Conservation (phyloP, 1,140 invertebrate genomes). For the Ctenoplectra terminalis region DNA sequence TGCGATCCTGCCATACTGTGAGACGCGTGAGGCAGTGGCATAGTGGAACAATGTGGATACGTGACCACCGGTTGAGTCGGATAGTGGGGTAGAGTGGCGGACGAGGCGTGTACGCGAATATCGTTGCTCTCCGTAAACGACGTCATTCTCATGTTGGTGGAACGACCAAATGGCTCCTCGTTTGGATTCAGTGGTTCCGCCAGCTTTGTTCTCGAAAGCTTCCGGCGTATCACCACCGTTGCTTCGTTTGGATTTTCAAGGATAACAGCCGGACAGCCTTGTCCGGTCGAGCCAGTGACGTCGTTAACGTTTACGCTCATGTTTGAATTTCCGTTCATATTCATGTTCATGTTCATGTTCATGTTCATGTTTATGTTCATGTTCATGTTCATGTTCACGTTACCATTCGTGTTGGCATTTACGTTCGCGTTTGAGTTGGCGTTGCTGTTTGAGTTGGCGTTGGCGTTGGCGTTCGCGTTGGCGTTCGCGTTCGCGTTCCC, state of each 20-base stretch:
- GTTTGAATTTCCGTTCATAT: no score
- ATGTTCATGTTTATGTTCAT: conserved; percentile 26
- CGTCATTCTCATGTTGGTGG: conserved; percentile 91
- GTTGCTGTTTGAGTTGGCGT: not conserved
- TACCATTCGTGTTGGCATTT: not conserved
- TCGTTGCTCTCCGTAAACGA: conserved; percentile 88
- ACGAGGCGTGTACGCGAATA: conserved; percentile 83
- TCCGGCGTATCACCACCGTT: conserved; percentile 86
- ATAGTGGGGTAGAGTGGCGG: conserved; percentile 86
- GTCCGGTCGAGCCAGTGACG: not conserved
- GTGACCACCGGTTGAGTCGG: conserved; percentile 86
- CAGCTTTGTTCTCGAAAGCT: conserved; percentile 81
- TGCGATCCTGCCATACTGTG: conserved; percentile 63
- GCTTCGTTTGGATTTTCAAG: conserved; percentile 83
- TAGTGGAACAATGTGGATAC: conserved; percentile 87
- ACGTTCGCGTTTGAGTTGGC: not conserved
- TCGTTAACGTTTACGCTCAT: conserved; percentile 21
- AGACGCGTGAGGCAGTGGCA: conserved; percentile 85
- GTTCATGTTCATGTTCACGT: conserved; percentile 48
- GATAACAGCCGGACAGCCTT: conserved; percentile 77
- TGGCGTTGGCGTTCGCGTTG: no score
- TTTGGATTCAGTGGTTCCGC: conserved; percentile 79
- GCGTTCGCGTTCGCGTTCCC: conserved; percentile 37
- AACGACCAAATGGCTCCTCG: conserved; percentile 88
- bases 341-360: no score